A percentile compares a stretch with the other conserved stretches of the same genome.
phyloP scores from a whole-genome alignment of 2,797 vertebrate genomes.

The Yasuhikotakia modesta region DNA sequence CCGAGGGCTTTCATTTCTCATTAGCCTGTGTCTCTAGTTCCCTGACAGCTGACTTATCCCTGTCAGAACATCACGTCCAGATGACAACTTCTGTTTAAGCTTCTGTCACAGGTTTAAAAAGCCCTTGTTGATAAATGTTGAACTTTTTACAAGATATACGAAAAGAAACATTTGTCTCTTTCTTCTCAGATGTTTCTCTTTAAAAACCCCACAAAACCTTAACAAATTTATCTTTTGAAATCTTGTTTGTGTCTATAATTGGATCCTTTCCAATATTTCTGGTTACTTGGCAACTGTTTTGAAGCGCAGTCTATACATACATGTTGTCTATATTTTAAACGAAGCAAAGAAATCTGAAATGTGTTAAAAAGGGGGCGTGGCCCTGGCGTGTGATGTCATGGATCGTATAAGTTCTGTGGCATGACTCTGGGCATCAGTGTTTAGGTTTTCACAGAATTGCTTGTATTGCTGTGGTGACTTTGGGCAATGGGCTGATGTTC shows the following conservation, averaged over 20 bases:
- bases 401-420: neutral
- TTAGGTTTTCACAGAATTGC: slow-evolving; percentile 20
- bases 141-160: too few species aligned
- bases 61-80: slow-evolving; percentile 32
- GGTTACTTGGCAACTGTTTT: neutral
- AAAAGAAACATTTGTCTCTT: too few species aligned
- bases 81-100: slow-evolving; percentile 42
- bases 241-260: too few species aligned
- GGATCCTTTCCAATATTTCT: neutral
- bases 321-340: neutral
- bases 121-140: neutral
- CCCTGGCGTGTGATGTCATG: neutral
- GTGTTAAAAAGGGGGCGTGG: neutral
- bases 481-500: slow-evolving; percentile 19
- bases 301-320: neutral
- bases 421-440: neutral
- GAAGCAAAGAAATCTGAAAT: too few species aligned
- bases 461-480: slow-evolving; percentile 35
- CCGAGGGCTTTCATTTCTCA: slow-evolving; percentile 53
- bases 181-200: too few species aligned
- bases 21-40: slow-evolving; percentile 47
- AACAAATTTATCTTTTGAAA: too few species aligned
- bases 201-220: too few species aligned
- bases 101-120: slow-evolving; percentile 37
- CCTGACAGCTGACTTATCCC: slow-evolving; percentile 45